Evolutionary conservation across 2,113 vertebrate species (phyloP).

Genomic region (Podilymbus podiceps): DNA sequence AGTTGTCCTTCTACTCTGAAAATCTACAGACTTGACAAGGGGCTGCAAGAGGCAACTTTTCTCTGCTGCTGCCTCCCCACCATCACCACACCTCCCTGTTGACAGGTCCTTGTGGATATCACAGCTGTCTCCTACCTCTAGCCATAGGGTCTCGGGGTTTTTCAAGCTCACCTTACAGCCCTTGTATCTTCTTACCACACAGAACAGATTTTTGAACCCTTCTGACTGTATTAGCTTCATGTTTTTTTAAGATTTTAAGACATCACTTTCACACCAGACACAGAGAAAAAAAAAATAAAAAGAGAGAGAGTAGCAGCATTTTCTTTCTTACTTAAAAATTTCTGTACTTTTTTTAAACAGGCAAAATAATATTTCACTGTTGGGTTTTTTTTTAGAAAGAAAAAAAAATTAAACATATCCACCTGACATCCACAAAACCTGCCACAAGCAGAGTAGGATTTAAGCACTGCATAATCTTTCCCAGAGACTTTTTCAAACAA

Average conservation of each 20-base stretch:
- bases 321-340: neutral
- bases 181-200: neutral
- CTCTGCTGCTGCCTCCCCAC: neutral
- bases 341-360: neutral
- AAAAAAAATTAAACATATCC: neutral
- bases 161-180: neutral
- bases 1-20: neutral
- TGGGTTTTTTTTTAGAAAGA: neutral
- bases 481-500: constrained; percentile 39
- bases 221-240: neutral
- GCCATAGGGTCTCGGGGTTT: neutral
- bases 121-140: neutral
- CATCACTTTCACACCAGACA: neutral
- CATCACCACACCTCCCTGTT: neutral
- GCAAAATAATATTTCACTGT: neutral
- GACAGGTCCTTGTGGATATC: neutral
- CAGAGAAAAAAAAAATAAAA: neutral
- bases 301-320: neutral
- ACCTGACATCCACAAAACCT: constrained; percentile 8
- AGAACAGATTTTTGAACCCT: neutral
- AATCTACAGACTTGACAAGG: neutral
- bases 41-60: neutral
- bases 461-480: constrained; percentile 46
- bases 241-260: neutral
- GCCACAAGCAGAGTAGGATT: neutral